Conservation (phyloP, 2,113 vertebrate species). For the Typhlomys cinereus region DNA sequence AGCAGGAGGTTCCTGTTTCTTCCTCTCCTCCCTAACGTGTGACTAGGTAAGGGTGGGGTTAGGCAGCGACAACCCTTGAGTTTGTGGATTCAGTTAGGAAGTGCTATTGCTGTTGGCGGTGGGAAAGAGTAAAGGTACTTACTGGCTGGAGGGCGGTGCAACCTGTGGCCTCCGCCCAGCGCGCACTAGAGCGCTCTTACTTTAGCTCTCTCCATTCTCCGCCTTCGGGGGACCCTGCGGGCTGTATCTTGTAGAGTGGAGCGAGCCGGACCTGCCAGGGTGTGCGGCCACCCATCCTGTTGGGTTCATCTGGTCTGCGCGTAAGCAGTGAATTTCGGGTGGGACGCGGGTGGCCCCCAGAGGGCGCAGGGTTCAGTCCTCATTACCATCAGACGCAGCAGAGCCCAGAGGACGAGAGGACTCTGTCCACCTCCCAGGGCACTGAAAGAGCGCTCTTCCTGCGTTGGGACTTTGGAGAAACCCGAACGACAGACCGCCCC, state of each 20-base stretch:
- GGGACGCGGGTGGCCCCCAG: neutral
- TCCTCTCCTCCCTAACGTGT: neutral
- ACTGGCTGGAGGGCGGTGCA: neutral
- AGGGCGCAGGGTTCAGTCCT: neutral
- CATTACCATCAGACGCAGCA: accelerated
- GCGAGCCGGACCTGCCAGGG: neutral
- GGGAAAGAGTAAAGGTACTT: too few species aligned
- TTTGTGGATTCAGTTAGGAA: neutral
- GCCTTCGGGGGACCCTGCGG: neutral
- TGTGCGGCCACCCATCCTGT: neutral
- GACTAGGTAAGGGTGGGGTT: neutral
- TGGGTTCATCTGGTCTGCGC: neutral
- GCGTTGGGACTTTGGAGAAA: neutral
- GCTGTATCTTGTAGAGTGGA: neutral
- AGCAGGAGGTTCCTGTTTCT: accelerated
- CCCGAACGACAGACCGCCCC: neutral
- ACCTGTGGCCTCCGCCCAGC: too few species aligned
- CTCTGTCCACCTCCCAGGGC: neutral
- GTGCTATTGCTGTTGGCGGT: neutral
- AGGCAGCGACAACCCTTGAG: too few species aligned
- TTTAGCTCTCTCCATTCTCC: accelerated
- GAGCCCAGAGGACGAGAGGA: neutral
- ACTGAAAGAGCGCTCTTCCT: neutral
- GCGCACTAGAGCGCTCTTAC: neutral
- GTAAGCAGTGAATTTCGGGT: neutral